phyloP scores from a whole-genome alignment of 2,797 vertebrate species.

The Melanotaenia parkinsoni region DNA sequence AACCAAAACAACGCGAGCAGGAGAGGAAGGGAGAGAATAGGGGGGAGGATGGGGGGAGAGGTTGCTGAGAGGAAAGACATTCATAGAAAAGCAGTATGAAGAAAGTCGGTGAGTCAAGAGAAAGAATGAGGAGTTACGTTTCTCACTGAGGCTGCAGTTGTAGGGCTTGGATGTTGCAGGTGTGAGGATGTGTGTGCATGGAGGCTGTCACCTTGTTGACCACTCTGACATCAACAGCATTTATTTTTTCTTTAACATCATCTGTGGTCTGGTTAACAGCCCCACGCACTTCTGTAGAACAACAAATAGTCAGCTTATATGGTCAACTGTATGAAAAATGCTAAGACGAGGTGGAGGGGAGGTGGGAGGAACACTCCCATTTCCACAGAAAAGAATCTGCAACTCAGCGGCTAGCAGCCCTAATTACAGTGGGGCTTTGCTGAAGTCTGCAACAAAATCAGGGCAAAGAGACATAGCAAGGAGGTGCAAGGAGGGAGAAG shows the following conservation, averaged over 20 bases:
- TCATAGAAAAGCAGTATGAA: constrained; percentile 46
- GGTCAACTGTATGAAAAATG: constrained; percentile 61
- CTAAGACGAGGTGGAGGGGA: constrained; percentile 22
- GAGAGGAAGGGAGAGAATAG: constrained; percentile 36
- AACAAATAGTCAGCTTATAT: constrained; percentile 51
- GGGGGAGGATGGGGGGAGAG: constrained; percentile 29
- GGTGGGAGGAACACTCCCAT: constrained; percentile 57
- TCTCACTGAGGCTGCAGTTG: constrained; percentile 33
- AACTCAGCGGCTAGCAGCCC: constrained; percentile 82
- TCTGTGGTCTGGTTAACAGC: constrained; percentile 23
- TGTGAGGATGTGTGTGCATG: constrained; percentile 39
- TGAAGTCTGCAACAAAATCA: constrained; percentile 84
- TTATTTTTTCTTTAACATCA: constrained; percentile 6
- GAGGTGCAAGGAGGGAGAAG: constrained; percentile 37
- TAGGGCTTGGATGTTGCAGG: constrained; percentile 58
- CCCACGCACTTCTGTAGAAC: constrained; percentile 25
- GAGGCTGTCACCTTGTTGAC: constrained; percentile 6
- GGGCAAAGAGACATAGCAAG: constrained; percentile 46
- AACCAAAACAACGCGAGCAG: constrained; percentile 80
- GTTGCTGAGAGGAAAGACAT: constrained; percentile 41
- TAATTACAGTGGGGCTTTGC: constrained; percentile 85
- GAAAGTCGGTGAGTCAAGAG: constrained; percentile 38
- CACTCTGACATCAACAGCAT: constrained; percentile 3
- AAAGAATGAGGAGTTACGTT: constrained; percentile 37
- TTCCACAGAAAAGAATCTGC: constrained; percentile 81